These are phyloP conservation scores for Catocala nupta DNA, from an alignment of 2,888 invertebrate genomes.

Conservation along the genomic window DNA sequence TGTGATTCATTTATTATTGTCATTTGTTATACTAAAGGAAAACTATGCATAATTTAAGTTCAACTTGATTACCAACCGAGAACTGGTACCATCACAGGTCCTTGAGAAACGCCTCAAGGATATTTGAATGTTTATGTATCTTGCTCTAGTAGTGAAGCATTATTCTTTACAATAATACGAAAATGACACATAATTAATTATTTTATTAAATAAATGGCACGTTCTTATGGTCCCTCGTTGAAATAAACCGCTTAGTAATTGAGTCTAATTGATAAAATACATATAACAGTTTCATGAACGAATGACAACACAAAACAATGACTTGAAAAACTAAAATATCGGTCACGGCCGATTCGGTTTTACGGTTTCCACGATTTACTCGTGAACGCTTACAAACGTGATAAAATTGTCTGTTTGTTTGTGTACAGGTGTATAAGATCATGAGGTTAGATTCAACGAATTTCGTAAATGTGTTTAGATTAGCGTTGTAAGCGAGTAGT, in stretches of 20 bases:
- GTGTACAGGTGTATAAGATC: slow-evolving; percentile 12
- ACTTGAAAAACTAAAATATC: slow-evolving; percentile 31
- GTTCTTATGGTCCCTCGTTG: slow-evolving; percentile 21
- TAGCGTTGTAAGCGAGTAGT: neutral
- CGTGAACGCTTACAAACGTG: slow-evolving; percentile 16
- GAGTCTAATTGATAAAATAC: slow-evolving; percentile 39
- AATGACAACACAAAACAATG: slow-evolving; percentile 21
- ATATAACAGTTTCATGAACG: slow-evolving; percentile 26
- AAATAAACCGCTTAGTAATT: slow-evolving; percentile 39
- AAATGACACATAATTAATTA: slow-evolving; percentile 32
- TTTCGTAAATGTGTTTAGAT: slow-evolving; percentile 10
- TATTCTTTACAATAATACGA: no score
- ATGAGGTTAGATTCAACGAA: slow-evolving; percentile 15
- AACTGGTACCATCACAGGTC: neutral
- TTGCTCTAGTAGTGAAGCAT: no score
- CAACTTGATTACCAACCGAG: neutral
- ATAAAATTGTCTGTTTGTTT: slow-evolving; percentile 23
- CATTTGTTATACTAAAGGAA: neutral
- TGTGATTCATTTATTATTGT: slow-evolving; percentile 2
- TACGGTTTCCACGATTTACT: slow-evolving; percentile 33
- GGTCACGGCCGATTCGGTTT: slow-evolving; percentile 43
- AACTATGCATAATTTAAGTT: neutral
- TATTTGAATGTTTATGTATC: no score
- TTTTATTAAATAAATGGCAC: slow-evolving; percentile 26
- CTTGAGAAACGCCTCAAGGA: no score